These are phyloP conservation scores for Psittacus erithacus DNA, from an alignment of 2,113 vertebrate species.

Conservation along the genomic window DNA sequence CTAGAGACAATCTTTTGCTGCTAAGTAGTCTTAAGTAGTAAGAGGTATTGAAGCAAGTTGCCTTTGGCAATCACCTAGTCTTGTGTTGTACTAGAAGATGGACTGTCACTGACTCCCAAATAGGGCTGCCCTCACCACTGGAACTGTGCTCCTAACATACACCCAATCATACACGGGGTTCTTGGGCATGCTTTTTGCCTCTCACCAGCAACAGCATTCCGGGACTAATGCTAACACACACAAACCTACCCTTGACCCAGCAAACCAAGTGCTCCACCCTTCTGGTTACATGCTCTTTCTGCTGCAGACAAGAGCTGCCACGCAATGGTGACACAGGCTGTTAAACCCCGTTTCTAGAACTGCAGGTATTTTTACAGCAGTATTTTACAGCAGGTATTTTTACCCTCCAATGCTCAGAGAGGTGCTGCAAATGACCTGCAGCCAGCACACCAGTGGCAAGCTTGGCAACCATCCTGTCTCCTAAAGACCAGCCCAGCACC, in stretches of 20 bases:
- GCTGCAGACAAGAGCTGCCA: not conserved
- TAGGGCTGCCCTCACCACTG: not conserved
- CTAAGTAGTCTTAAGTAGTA: not conserved
- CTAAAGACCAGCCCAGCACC: not conserved
- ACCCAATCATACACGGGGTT: not conserved
- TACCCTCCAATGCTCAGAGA: not conserved
- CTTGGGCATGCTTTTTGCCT: not conserved
- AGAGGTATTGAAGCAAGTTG: accelerated
- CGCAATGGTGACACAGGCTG: accelerated
- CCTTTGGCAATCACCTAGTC: not conserved
- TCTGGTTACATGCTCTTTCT: not conserved
- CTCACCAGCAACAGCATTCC: not conserved
- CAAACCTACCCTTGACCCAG: not conserved
- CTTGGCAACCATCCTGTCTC: not conserved
- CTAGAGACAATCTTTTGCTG: not conserved
- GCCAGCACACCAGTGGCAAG: not conserved
- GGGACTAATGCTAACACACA: not conserved
- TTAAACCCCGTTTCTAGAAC: not conserved
- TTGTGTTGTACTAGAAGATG: not conserved
- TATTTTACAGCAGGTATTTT: not conserved
- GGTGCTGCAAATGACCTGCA: not conserved
- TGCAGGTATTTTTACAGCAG: not conserved
- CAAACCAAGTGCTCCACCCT: not conserved
- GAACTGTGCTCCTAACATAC: not conserved
- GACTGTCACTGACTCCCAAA: not conserved